These are phyloP conservation scores for Centroberyx gerrardi DNA, from an alignment of 2,797 vertebrate genomes.

Conservation along the genomic window DNA sequence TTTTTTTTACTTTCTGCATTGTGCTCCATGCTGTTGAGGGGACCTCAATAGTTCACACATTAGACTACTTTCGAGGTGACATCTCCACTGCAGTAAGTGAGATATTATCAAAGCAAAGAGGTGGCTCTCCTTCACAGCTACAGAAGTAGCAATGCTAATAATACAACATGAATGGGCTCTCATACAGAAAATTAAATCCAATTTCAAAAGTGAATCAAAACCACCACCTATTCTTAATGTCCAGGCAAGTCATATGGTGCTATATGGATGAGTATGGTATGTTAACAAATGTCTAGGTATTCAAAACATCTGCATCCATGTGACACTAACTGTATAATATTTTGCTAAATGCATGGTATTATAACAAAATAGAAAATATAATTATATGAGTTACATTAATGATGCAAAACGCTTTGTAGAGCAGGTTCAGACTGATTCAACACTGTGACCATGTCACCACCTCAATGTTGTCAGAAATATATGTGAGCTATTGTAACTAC, in stretches of 20 bases:
- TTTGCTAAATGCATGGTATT: constrained; percentile 55
- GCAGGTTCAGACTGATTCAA: constrained; percentile 31
- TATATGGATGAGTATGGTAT: constrained; percentile 63
- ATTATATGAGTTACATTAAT: constrained; percentile 47
- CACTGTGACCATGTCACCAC: constrained; percentile 51
- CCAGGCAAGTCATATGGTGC: constrained; percentile 55
- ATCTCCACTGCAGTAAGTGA: constrained; percentile 53
- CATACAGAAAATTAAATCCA: constrained; percentile 54
- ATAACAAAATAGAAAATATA: constrained; percentile 42
- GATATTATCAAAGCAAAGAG: constrained; percentile 60
- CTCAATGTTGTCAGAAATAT: constrained; percentile 44
- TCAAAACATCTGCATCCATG: constrained; percentile 65
- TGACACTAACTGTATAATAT: constrained; percentile 57
- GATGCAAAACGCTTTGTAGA: constrained; percentile 28
- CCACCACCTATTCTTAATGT: constrained; percentile 58
- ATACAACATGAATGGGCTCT: constrained; percentile 54
- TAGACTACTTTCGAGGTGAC: constrained; percentile 44
- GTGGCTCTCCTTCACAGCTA: constrained; percentile 66
- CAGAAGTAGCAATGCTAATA: constrained; percentile 47
- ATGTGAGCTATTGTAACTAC: constrained; percentile 54
- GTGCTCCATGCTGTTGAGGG: constrained; percentile 10
- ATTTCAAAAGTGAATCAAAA: constrained; percentile 44
- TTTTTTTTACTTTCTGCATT: constrained; percentile 28
- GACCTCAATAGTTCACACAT: constrained; percentile 33
- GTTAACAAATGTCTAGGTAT: constrained; percentile 55